Conservation (phyloP, 2,113 vertebrate genomes). For the Saguinus imperator region DNA sequence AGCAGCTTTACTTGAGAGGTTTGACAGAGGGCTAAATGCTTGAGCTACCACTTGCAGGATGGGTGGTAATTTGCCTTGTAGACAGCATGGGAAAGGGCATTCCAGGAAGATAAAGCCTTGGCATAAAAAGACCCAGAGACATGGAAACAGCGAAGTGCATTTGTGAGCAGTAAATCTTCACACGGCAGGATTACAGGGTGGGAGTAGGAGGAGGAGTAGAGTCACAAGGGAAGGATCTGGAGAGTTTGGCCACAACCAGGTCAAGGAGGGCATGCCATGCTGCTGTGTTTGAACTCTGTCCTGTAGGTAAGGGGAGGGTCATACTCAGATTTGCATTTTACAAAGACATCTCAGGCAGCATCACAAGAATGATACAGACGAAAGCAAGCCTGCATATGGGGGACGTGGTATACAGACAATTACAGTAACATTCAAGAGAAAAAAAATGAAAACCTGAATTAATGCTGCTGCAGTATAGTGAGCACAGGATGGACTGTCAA, state of each 20-base stretch:
- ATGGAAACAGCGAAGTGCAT: not conserved
- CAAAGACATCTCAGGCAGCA: not conserved
- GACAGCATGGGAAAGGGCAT: not conserved
- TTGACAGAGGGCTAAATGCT: not conserved
- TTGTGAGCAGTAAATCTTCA: not conserved
- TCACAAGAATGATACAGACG: not conserved
- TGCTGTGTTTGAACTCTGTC: not conserved
- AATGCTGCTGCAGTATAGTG: not conserved
- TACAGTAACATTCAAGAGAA: not conserved
- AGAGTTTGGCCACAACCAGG: not conserved
- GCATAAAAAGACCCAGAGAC: not conserved
- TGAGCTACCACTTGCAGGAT: not conserved
- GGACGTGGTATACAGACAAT: not conserved
- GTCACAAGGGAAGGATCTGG: not conserved
- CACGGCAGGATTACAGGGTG: not conserved
- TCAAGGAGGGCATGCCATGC: not conserved
- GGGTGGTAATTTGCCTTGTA: not conserved
- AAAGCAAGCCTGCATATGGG: not conserved
- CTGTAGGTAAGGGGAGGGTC: not conserved
- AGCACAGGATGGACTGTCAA: not conserved
- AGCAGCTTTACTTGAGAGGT: not conserved
- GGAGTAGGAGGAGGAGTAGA: not conserved
- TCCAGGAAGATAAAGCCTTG: not conserved
- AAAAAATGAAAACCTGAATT: not conserved
- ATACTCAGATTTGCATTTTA: not conserved